A percentile compares a stretch with the other conserved stretches of the same genome.
Evolutionary conservation across 2,113 vertebrate genomes (phyloP).

Genomic region (Mormyrus iriodes): DNA sequence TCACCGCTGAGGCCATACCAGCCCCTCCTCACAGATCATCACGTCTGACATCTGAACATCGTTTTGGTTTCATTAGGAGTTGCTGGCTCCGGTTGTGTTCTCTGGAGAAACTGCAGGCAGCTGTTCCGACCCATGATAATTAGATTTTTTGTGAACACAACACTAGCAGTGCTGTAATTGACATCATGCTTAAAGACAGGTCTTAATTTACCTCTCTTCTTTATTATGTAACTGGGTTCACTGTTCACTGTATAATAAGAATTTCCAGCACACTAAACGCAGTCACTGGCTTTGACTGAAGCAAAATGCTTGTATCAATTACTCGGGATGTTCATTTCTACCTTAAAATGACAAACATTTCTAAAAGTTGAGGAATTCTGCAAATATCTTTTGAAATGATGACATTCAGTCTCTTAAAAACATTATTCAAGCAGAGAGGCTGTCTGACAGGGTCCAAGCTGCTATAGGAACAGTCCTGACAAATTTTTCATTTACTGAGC

Average conservation of each 20-base stretch:
- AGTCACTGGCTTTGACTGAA: not conserved
- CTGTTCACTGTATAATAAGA: not conserved
- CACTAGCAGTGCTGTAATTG: conserved; percentile 49
- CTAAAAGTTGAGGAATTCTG: not conserved
- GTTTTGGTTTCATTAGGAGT: not conserved
- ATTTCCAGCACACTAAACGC: not conserved
- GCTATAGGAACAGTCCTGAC: not conserved
- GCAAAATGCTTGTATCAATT: not conserved
- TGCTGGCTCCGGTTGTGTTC: conserved; percentile 5
- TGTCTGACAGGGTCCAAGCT: not conserved
- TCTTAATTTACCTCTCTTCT: conserved; percentile 46
- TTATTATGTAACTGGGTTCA: conserved; percentile 19
- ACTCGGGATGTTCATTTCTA: not conserved
- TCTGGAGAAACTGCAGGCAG: conserved; percentile 46
- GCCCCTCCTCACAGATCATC: not conserved
- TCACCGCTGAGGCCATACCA: not conserved
- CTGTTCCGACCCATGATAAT: conserved; percentile 54
- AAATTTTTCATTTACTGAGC: not conserved
- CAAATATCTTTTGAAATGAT: conserved; percentile 4
- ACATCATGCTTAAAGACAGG: conserved; percentile 52
- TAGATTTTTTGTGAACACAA: conserved; percentile 52
- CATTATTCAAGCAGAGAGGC: not conserved
- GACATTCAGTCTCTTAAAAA: not conserved
- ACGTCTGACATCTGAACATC: not conserved
- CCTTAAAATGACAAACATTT: conserved; percentile 7